A percentile compares a stretch with the other conserved stretches of the same genome.
These are phyloP conservation scores for Tetramorium parvispinum DNA, from an alignment of 1,140 invertebrate genomes.

Conservation along the genomic window DNA sequence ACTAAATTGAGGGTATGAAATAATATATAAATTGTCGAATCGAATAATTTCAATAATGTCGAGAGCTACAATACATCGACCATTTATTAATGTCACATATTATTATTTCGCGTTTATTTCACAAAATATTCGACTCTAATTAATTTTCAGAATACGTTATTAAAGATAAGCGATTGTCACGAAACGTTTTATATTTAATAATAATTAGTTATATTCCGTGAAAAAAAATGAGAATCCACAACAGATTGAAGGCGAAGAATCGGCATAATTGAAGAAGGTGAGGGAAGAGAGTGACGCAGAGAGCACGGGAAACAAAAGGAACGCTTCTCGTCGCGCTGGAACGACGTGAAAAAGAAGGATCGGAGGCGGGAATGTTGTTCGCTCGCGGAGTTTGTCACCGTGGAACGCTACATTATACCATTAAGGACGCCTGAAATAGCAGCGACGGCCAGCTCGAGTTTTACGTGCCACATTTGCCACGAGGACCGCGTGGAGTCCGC, in stretches of 20 bases:
- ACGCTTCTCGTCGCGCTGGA: conserved; percentile 43
- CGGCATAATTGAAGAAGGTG: conserved; percentile 31
- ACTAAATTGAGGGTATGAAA: too few species aligned
- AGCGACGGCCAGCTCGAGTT: conserved; percentile 67
- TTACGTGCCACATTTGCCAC: conserved; percentile 74
- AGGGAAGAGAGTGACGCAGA: not conserved
- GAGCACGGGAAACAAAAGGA: conserved; percentile 57
- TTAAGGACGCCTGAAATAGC: conserved; percentile 71
- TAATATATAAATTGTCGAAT: too few species aligned
- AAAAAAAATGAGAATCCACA: not conserved
- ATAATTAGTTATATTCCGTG: not conserved
- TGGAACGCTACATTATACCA: conserved; percentile 74
- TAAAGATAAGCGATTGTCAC: not conserved
- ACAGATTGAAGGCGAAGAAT: not conserved
- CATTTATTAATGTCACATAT: too few species aligned
- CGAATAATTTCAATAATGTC: too few species aligned
- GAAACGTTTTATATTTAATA: not conserved
- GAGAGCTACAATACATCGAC: too few species aligned
- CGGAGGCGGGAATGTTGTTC: conserved; percentile 75
- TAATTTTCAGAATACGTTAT: not conserved
- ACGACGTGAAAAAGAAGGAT: conserved; percentile 59
- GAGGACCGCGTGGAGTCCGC: conserved; percentile 11
- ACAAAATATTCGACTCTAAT: not conserved
- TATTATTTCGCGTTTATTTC: too few species aligned
- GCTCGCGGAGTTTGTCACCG: conserved; percentile 77